Evolutionary conservation across 2,113 vertebrate species (phyloP).

Genomic region (Pterocles orientalis): DNA sequence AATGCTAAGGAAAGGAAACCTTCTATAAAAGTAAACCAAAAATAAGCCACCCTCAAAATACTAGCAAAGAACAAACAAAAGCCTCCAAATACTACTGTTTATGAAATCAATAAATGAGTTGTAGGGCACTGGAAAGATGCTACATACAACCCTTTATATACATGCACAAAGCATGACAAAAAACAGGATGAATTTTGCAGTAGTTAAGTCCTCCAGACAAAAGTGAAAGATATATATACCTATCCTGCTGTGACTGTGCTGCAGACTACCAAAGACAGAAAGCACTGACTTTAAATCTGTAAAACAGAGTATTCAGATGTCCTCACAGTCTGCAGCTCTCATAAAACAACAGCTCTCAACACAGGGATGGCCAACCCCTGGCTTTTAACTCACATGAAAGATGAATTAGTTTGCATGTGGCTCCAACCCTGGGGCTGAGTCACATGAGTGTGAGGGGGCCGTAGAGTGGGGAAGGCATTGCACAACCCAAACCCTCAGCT

Average conservation of each 20-base stretch:
- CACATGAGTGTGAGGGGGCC: not conserved
- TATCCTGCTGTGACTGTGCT: not conserved
- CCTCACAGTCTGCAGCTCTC: rapidly evolving
- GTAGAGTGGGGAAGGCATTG: rapidly evolving
- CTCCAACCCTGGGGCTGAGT: not conserved
- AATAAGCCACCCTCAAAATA: not conserved
- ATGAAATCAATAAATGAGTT: not conserved
- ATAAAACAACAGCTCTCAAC: not conserved
- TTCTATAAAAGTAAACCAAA: not conserved
- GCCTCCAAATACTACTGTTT: not conserved
- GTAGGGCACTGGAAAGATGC: not conserved
- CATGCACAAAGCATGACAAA: not conserved
- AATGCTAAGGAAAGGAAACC: not conserved
- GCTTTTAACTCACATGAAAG: not conserved
- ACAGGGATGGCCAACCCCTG: not conserved
- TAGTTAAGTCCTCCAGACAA: not conserved
- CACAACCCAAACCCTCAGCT: not conserved
- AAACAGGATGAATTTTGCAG: not conserved
- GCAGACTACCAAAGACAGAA: not conserved
- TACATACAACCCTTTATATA: not conserved
- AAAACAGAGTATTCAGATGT: not conserved
- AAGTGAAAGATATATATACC: not conserved
- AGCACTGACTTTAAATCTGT: not conserved
- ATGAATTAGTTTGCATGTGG: rapidly evolving
- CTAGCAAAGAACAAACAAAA: not conserved